Conservation (phyloP, 2,888 invertebrate species). For the Parnassius mnemosyne region DNA sequence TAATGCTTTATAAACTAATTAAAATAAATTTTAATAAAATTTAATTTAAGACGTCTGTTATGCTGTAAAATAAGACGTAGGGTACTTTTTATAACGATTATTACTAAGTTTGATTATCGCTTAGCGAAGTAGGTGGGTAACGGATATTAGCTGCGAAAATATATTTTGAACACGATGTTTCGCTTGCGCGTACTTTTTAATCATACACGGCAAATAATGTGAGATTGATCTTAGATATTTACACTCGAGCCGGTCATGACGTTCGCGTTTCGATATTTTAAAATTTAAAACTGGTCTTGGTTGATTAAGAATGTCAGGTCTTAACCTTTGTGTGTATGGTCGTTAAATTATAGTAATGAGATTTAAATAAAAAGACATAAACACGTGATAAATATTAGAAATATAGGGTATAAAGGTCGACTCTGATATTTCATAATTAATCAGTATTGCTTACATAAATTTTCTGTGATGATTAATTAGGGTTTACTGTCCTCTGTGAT, state of each 20-base stretch:
- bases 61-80: too few relatives aligned
- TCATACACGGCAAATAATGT: slow-evolving; percentile 3
- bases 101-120: too few relatives aligned
- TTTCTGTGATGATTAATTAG: too few relatives aligned
- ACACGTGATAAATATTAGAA: too few relatives aligned
- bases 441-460: too few relatives aligned
- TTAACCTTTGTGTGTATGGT: slow-evolving; percentile 5
- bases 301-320: slow-evolving; percentile 8
- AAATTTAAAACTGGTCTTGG: slow-evolving; percentile 15
- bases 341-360: slow-evolving; percentile 7
- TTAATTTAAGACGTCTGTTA: too few relatives aligned
- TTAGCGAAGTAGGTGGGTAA: too few relatives aligned
- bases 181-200: not conserved
- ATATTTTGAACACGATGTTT: not conserved
- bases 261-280: slow-evolving; percentile 7
- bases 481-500: too few relatives aligned
- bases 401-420: slow-evolving; percentile 1
- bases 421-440: not conserved
- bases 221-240: slow-evolving; percentile 10
- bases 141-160: not conserved
- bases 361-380: not conserved
- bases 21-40: too few relatives aligned
- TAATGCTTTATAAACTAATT: too few relatives aligned
- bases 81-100: too few relatives aligned
- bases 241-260: slow-evolving; percentile 4